Base-by-base conservation (phyloP, 2,888 invertebrate species). In the Lobophora halterata region DNA sequence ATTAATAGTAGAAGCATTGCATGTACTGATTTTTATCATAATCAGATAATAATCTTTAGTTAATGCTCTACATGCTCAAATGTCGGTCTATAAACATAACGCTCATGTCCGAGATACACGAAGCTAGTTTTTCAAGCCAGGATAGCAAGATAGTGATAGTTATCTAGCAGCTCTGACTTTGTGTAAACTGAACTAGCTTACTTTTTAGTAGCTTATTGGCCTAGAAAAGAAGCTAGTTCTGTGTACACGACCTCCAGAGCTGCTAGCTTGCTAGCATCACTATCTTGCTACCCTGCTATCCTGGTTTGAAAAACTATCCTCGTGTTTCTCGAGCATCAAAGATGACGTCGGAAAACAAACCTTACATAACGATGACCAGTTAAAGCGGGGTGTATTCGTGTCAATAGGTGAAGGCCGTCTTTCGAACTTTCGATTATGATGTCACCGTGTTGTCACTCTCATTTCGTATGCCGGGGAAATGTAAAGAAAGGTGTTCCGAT, bases 371-470 rank as follows among this genome's bases (percentile, higher is more conserved):
- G 26, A 28, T 29, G 57, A 66, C 65, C 60, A 55, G 64, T 62
- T 58, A 32, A 41, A 35, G 36, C 51, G 49, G 50, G 51, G 51
- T 52, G 58, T 3, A 71, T 65, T 57, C 46, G 66, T 57, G 69
- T 66, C 68, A 71, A 54, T 73, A 58, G 80, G 80, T 81, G 79
- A 81, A 80, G 81, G 79, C 72, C 77, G 68, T 55, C 55, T 63
- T 58, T 65, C 66, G 70, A 70, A 77, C 72, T 71, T 75, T 74
- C 66, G 64, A 61, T 35, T 42, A 36, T 42, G 49, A 51, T 47
- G 43, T 42, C 44, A 47, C 35, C 20, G 27, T 55, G 49, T 42
- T 46, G 54, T 40, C 50, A 47, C 30, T 18, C 14, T 19, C 33
- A 27, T 14, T 41, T 40, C 18, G 35, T 39, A 40, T 48, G 46